phyloP scores from a whole-genome alignment of 2,888 invertebrate genomes.

The Drosophila meridiana region DNA sequence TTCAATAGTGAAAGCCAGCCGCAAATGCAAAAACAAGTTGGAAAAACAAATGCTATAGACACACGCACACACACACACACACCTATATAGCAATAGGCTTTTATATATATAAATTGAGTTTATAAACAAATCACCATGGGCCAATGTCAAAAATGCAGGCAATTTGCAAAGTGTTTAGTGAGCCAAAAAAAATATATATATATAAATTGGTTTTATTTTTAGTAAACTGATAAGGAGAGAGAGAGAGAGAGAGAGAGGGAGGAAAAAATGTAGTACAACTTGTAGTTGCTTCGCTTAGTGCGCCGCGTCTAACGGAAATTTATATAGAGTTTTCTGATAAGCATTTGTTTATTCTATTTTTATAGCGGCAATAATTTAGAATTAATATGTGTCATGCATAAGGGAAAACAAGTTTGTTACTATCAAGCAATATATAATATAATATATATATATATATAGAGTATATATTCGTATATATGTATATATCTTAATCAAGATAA shows the following conservation, averaged over 20 bases:
- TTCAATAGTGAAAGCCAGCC: conserved; percentile 51
- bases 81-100: conserved; percentile 10
- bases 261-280: neutral
- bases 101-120: conserved; percentile 13
- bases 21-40: conserved; percentile 21
- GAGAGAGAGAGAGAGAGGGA: neutral
- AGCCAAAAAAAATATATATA: neutral
- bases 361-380: neutral
- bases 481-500: conserved; percentile 6
- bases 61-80: neutral
- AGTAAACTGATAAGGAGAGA: conserved; percentile 27
- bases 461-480: neutral
- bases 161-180: conserved; percentile 22
- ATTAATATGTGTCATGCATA: neutral
- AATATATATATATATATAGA: neutral
- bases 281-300: neutral
- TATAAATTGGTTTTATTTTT: conserved; percentile 2
- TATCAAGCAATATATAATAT: neutral
- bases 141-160: conserved; percentile 66
- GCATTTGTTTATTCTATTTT: conserved; percentile 6
- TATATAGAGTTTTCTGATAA: conserved; percentile 17
- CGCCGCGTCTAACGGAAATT: neutral
- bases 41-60: conserved; percentile 22
- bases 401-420: neutral
- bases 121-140: conserved; percentile 43